Evolutionary conservation across 2,797 vertebrate species (phyloP), one percentile per base, ranked within the genome.

Genomic region (Epinephelus malabaricus): DNA sequence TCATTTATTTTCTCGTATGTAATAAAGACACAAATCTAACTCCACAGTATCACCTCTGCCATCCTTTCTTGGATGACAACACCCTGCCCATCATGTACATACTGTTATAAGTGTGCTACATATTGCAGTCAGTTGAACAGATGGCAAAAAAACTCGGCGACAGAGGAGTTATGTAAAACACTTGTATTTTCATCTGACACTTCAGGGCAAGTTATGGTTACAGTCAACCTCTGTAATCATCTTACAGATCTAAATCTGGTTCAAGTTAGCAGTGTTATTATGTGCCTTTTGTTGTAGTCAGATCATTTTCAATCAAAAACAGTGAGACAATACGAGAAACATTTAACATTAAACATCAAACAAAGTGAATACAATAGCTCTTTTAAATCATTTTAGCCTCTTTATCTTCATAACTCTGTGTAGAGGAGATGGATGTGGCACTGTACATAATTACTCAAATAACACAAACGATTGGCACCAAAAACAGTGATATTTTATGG

Each of bases 201-300:
- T 84, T 89, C 82, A 88, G 82, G 88, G 85, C 87, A 84, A 83
- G 72, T 89, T 90, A 90, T 85, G 90, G 70, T 83, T 78, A 74
- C 82, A 90, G 86, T 86, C 69, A 69, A 69, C 66, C 21, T 91
- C 81, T 73, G 84, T 70, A 77, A 79, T 86, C 79, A 69, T 40
- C 67, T 84, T 65, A 83, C 86, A 93, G 82, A 86, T 81, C 79
- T 47, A 79, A 46, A 70, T 83, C 80, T 83, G 75, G 78, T 92
- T 94, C 92, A 92, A 90, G 92, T 92, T 92, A 94, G 86, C 88
- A 88, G 87, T 87, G 84, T 90, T 91, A 88, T 85, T 83, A 90
- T 93, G 90, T 92, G 92, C 90, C 89, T 88, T 89, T 84, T 82
- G 78, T 83, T 85, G 79, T 65, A 69, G 86, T 89, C 89, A 78